phyloP scores from a whole-genome alignment of 2,113 vertebrate genomes.

The Sminthopsis crassicaudata region DNA sequence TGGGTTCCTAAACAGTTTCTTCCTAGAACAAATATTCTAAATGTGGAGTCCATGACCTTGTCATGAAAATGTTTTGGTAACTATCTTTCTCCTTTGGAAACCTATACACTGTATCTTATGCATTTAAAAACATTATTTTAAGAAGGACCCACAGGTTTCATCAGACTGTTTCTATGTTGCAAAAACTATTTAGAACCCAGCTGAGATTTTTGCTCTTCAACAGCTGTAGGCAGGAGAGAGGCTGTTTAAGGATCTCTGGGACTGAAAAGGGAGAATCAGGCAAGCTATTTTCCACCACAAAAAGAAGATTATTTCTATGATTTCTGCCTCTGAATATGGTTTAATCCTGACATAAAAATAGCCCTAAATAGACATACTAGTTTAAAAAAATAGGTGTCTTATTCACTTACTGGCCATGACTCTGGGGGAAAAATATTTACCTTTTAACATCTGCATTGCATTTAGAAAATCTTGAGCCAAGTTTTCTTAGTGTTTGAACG shows the following conservation, averaged over 20 bases:
- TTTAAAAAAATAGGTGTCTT: slow-evolving; percentile 77
- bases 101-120: background rate
- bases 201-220: slow-evolving; percentile 26
- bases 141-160: background rate
- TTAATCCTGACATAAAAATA: slow-evolving; percentile 72
- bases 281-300: slow-evolving; percentile 10
- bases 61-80: background rate
- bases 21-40: background rate
- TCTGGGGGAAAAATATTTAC: slow-evolving; percentile 83
- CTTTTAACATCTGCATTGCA: slow-evolving; percentile 84
- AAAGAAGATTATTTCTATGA: slow-evolving; percentile 12
- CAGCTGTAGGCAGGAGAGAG: fast-evolving
- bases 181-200: background rate
- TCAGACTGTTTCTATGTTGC: background rate
- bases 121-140: background rate
- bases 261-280: background rate
- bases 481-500: slow-evolving; percentile 84
- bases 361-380: slow-evolving; percentile 66
- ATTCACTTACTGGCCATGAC: slow-evolving; percentile 80
- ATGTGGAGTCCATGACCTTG: background rate
- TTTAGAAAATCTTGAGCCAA: slow-evolving; percentile 83
- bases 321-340: slow-evolving; percentile 55
- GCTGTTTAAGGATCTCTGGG: background rate
- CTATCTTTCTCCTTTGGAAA: background rate
- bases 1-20: background rate